Evolutionary conservation across 2,888 invertebrate species (phyloP).

Genomic region (Acanthosoma haemorrhoidale): DNA sequence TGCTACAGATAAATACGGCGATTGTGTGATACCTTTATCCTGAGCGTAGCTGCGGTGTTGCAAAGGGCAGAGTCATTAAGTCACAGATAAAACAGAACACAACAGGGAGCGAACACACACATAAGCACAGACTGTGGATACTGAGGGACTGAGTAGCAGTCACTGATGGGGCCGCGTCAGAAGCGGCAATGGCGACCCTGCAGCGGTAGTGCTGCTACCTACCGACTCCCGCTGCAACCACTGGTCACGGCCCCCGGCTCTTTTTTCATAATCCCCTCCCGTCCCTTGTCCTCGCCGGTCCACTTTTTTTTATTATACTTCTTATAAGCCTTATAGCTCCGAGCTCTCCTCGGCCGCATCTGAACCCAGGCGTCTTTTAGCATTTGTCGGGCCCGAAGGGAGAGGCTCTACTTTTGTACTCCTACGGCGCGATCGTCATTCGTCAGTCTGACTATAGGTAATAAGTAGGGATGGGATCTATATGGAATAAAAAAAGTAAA

Average conservation of each 20-base stretch:
- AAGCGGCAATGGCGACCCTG: neutral
- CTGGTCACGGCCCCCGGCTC: slow-evolving; percentile 21
- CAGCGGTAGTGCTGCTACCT: slow-evolving; percentile 33
- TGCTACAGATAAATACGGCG: too few relatives aligned
- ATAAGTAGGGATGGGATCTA: too few relatives aligned
- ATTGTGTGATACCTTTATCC: slow-evolving; percentile 5
- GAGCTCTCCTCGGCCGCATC: too few relatives aligned
- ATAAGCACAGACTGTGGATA: neutral
- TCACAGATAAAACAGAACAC: neutral
- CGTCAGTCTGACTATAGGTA: too few relatives aligned
- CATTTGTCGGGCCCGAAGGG: too few relatives aligned
- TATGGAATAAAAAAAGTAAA: too few relatives aligned
- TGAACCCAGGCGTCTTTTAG: too few relatives aligned
- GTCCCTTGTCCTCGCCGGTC: slow-evolving; percentile 10
- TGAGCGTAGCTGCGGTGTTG: neutral
- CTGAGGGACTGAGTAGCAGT: neutral
- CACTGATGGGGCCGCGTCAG: too few relatives aligned
- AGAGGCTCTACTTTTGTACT: too few relatives aligned
- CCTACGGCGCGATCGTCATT: too few relatives aligned
- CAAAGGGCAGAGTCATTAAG: neutral
- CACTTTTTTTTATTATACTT: slow-evolving; percentile 22
- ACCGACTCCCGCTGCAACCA: slow-evolving; percentile 27
- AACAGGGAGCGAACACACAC: neutral
- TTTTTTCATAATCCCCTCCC: neutral
- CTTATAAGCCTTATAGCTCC: too few relatives aligned